These are phyloP conservation scores for Isaurus tuberculatus DNA, from an alignment of 92 coral and sea anemone species.

Conservation along the genomic window DNA sequence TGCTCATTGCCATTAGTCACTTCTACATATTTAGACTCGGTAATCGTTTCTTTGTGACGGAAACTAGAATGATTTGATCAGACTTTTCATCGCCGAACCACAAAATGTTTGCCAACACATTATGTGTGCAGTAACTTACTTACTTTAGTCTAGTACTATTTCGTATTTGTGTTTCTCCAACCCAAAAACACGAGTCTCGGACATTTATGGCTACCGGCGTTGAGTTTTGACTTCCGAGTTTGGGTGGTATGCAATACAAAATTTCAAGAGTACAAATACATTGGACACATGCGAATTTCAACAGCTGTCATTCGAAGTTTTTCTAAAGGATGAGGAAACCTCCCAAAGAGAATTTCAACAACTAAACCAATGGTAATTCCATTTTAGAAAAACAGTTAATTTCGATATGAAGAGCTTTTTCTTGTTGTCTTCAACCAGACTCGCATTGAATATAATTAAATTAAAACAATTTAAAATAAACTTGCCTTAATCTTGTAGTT, in stretches of 20 bases:
- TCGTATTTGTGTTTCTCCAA: background rate
- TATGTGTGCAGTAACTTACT: background rate
- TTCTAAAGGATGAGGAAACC: background rate
- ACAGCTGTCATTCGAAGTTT: background rate
- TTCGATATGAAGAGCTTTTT: background rate
- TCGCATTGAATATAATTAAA: too few species aligned
- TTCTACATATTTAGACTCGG: too few species aligned
- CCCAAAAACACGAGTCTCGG: background rate
- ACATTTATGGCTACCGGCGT: too few species aligned
- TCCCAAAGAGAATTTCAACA: background rate
- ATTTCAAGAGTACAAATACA: background rate
- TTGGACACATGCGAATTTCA: background rate
- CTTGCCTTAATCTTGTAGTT: too few species aligned
- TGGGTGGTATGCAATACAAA: background rate
- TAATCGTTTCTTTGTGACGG: too few species aligned
- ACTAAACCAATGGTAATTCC: background rate
- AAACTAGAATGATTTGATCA: too few species aligned
- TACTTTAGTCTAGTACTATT: background rate
- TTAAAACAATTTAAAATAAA: too few species aligned
- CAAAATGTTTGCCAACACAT: background rate
- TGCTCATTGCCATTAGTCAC: too few species aligned
- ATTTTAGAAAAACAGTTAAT: background rate
- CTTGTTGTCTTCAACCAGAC: background rate
- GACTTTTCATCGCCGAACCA: background rate
- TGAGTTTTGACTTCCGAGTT: background rate